These are phyloP conservation scores for Aplysina aerophoba DNA, from an alignment of 37 sponge, comb jelly and placozoan genomes.

Conservation along the genomic window DNA sequence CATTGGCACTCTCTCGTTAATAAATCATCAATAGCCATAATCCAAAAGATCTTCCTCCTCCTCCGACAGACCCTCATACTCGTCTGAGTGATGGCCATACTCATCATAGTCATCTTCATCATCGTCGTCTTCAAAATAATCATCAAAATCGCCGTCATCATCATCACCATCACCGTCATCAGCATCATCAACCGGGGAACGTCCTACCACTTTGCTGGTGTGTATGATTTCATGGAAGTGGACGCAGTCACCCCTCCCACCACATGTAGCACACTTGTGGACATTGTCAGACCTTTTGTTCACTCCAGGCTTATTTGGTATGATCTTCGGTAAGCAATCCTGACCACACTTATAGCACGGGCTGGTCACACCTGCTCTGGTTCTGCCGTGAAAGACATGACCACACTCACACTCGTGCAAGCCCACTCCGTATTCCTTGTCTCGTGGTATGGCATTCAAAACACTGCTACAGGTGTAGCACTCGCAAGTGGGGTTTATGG, in stretches of 20 bases:
- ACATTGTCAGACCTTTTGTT: constrained; percentile 15
- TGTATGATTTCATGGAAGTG: constrained; percentile 8
- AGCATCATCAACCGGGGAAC: not conserved
- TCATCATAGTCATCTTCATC: not conserved
- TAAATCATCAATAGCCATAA: too few relatives aligned
- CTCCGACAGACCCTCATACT: not conserved
- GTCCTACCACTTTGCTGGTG: too few relatives aligned
- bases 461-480: too few relatives aligned
- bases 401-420: constrained; percentile 30
- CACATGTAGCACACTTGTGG: constrained; percentile 51
- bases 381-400: not conserved
- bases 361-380: not conserved
- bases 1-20: too few relatives aligned
- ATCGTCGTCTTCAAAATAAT: not conserved
- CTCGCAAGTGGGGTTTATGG: too few relatives aligned
- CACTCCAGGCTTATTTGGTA: not conserved
- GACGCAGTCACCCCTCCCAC: constrained; percentile 43
- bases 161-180: not conserved
- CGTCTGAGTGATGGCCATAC: not conserved
- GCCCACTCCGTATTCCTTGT: constrained; percentile 50
- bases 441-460: constrained; percentile 35
- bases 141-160: not conserved
- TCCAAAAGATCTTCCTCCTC: too few relatives aligned
- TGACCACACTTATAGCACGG: not conserved
- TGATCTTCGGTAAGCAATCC: not conserved